A percentile compares a stretch with the other conserved stretches of the same genome.
Conservation (phyloP, 2,113 vertebrate species). For the Silurus glanis region DNA sequence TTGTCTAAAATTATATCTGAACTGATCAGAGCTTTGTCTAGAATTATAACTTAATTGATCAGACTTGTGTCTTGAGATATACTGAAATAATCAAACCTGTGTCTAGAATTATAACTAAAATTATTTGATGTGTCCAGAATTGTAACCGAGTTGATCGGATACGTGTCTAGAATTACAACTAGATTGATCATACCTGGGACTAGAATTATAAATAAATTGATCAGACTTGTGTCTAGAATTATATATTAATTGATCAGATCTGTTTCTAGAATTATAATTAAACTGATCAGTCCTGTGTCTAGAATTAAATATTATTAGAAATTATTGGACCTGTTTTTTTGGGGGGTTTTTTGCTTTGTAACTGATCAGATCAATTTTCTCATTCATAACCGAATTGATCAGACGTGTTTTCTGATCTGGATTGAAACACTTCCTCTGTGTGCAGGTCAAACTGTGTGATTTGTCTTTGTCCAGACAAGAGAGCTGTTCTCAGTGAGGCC, state of each 20-base stretch:
- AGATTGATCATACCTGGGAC: neutral
- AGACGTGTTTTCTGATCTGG: neutral
- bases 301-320: neutral
- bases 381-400: neutral
- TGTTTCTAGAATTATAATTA: neutral
- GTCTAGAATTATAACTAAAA: neutral
- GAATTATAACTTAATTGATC: neutral
- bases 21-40: neutral
- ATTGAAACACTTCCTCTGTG: neutral
- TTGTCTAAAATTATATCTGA: neutral
- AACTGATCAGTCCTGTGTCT: neutral
- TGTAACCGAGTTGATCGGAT: neutral
- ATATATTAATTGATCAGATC: neutral
- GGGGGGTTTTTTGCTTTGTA: neutral
- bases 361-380: neutral
- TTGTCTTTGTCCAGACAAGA: constrained; percentile 73
- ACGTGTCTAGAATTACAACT: too few relatives aligned
- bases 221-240: neutral
- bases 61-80: neutral
- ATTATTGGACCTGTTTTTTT: neutral
- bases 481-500: constrained; percentile 66
- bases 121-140: neutral
- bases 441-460: constrained; percentile 75
- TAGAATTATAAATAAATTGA: neutral
- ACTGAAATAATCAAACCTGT: neutral